Conservation (phyloP, 2,797 vertebrate genomes). For the Pipistrellus pipistrellus region DNA sequence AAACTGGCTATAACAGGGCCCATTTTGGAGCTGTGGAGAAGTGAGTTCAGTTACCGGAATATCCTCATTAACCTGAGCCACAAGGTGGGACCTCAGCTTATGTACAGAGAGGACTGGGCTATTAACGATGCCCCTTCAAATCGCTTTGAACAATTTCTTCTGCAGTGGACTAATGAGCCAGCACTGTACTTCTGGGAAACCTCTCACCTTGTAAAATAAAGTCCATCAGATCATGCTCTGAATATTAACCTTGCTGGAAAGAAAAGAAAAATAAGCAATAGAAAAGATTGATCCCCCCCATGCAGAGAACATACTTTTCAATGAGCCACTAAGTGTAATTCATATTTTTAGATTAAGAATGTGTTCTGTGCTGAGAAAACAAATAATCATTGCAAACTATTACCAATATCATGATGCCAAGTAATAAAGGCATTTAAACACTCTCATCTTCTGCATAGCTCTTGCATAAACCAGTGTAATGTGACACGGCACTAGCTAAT, state of each 20-base stretch:
- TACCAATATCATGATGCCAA: not conserved
- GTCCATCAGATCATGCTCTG: slow-evolving; percentile 33
- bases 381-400: not conserved
- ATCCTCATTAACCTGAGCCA: slow-evolving; percentile 25
- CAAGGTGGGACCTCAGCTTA: slow-evolving; percentile 47
- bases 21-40: not conserved
- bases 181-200: slow-evolving; percentile 49
- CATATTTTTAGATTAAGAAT: slow-evolving; percentile 58
- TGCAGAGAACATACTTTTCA: slow-evolving; percentile 41
- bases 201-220: not conserved
- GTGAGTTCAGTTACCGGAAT: slow-evolving; percentile 41
- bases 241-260: slow-evolving; percentile 65
- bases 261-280: slow-evolving; percentile 57
- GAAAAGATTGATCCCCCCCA: not conserved
- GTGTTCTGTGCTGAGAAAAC: slow-evolving; percentile 31
- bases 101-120: not conserved
- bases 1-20: not conserved
- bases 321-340: slow-evolving; percentile 33
- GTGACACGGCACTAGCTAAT: not conserved
- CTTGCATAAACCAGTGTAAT: not conserved
- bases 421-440: not conserved
- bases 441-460: not conserved
- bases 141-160: slow-evolving; percentile 33
- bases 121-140: slow-evolving; percentile 38
- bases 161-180: slow-evolving; percentile 58